Evolutionary conservation across 2,888 invertebrate species (phyloP), one percentile per base, ranked within the genome.

Genomic region (Diachrysia chrysitis): DNA sequence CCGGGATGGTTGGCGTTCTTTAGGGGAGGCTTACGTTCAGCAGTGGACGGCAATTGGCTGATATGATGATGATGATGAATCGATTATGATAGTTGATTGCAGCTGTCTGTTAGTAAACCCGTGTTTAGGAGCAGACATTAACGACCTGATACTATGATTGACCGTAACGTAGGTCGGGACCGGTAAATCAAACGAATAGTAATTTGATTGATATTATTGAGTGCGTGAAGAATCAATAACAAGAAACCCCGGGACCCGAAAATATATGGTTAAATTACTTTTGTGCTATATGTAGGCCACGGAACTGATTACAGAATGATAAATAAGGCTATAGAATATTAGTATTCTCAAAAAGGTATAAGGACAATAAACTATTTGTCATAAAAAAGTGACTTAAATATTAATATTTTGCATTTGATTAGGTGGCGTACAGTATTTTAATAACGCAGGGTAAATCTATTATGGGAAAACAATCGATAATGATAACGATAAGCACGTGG

Each of bases 131-230:
- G 48, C 48, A 21, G 48, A 51, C 48, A 42, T 58, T 51, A 21
- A 51, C 48, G 48, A 51, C 21, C 48, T n/a, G 16, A 16, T 54
- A 54, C 46, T n/a, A 58, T 25, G 25, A 29, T 58, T 58, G 58
- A 58, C 58, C 58, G 25, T 58, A 46, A 25, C n/a, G 14, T 29
- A 35, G 35, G n/a, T 23, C 12, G n/a, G 25, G 54, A 25, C 63
- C 37, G 58, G 48, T 51, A 57, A 25, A 54, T 32, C 37, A 60
- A 16, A 42, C 51, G 35, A 35, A 17, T 66, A 35, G 74, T 63
- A 66, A 74, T 70, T 70, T 57, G 17, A 55, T 29, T 53, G 32
- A 70, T 69, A 74, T 70, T 73, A 70, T 74, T 69, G 48, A 48
- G 46, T 57, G 32, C 21, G 10, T 58, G 57, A 69, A 65, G 42